phyloP scores from a whole-genome alignment of 2,113 vertebrate species.

The Riparia riparia region DNA sequence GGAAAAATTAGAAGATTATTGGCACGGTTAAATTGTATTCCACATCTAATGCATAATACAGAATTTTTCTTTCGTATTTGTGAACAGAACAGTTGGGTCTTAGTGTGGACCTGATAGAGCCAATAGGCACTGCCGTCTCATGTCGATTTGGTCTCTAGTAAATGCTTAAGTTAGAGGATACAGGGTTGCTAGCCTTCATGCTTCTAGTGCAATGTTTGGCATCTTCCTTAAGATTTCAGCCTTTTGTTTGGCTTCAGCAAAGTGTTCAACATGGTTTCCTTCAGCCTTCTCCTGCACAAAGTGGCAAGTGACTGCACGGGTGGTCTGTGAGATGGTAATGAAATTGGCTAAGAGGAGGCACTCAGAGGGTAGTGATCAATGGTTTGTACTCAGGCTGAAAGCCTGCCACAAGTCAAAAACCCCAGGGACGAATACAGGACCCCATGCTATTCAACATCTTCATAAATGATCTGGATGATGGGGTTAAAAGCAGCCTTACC shows the following conservation, averaged over 20 bases:
- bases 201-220: fast-evolving
- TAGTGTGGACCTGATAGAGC: not conserved
- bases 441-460: not conserved
- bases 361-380: not conserved
- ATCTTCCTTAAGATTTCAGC: not conserved
- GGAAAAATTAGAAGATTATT: not conserved
- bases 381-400: not conserved
- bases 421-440: not conserved
- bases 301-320: not conserved
- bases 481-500: not conserved
- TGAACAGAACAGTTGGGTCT: not conserved
- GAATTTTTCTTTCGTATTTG: not conserved
- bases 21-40: not conserved
- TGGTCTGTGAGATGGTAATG: not conserved
- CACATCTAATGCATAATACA: not conserved
- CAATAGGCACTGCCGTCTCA: not conserved
- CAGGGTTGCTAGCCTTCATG: not conserved
- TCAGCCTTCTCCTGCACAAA: not conserved
- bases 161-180: not conserved
- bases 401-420: not conserved
- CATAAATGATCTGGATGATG: not conserved
- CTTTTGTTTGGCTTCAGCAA: not conserved
- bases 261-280: not conserved
- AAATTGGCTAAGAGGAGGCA: not conserved
- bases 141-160: not conserved